Percentiles rank a stretch among this genome's conserved stretches.
Evolutionary conservation across 2,888 invertebrate genomes (phyloP).

Genomic region (Melanostoma scalare): DNA sequence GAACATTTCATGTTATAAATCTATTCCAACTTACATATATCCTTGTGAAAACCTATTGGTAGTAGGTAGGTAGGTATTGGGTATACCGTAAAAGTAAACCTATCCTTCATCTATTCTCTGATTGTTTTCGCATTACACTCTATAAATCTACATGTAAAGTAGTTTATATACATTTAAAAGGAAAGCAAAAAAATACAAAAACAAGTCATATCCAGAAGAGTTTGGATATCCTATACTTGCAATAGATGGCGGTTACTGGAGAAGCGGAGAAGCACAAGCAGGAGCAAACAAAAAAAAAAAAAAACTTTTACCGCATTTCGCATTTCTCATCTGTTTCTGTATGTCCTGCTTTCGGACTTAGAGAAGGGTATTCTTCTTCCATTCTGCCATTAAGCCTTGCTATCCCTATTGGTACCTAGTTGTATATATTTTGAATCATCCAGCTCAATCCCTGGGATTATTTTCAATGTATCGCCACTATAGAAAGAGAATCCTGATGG

Average conservation of each 20-base stretch:
- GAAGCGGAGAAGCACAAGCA: background rate
- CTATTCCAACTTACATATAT: constrained; percentile 39
- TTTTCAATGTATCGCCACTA: constrained; percentile 63
- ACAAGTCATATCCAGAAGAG: constrained; percentile 34
- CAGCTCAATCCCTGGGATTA: constrained; percentile 63
- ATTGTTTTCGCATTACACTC: constrained; percentile 68
- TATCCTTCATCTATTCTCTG: constrained; percentile 20
- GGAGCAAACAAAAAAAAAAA: constrained; percentile 47
- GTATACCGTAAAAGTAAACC: background rate
- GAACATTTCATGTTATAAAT: constrained; percentile 63
- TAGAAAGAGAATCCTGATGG: no score
- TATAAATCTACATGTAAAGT: constrained; percentile 69
- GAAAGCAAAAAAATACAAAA: constrained; percentile 14
- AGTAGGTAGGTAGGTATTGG: background rate
- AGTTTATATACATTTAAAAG: constrained; percentile 44
- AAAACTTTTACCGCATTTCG: constrained; percentile 64
- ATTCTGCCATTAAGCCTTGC: background rate
- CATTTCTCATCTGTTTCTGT: constrained; percentile 54
- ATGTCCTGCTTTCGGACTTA: constrained; percentile 31
- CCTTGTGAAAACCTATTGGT: constrained; percentile 4
- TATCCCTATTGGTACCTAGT: constrained; percentile 17
- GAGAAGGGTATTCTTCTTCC: constrained; percentile 1
- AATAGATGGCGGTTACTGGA: constrained; percentile 52
- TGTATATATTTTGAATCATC: constrained; percentile 46
- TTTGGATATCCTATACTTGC: constrained; percentile 50